phyloP scores from a whole-genome alignment of 2,888 invertebrate species.

The Mythimna loreyi region DNA sequence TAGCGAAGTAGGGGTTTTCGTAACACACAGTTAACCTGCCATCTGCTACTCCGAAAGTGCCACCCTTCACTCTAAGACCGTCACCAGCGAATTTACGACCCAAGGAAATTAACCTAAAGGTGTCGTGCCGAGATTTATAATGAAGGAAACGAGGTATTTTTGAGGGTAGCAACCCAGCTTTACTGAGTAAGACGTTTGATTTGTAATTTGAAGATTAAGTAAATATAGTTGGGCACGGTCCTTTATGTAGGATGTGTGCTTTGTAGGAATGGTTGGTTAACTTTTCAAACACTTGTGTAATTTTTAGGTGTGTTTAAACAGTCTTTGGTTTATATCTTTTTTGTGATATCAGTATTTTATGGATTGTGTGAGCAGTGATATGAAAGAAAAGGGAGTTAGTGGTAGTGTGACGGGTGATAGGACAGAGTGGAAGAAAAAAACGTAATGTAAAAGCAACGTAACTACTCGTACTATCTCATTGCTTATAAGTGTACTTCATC shows the following conservation, averaged over 20 bases:
- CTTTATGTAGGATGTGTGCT: conserved; percentile 18
- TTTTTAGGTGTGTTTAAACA: not conserved
- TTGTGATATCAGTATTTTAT: not conserved
- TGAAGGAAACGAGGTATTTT: conserved; percentile 84
- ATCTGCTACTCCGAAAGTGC: conserved; percentile 55
- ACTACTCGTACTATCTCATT: no score
- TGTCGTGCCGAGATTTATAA: conserved; percentile 85
- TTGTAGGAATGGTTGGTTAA: not conserved
- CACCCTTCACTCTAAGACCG: conserved; percentile 62
- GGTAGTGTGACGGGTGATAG: no score
- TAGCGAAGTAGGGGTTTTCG: conserved; percentile 13
- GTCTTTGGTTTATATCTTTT: not conserved
- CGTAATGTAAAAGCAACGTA: no score
- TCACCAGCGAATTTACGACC: conserved; percentile 81
- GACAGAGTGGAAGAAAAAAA: no score
- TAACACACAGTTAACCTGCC: conserved; percentile 42
- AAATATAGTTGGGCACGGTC: conserved; percentile 19
- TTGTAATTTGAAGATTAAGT: conserved; percentile 37
- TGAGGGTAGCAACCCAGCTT: conserved; percentile 75
- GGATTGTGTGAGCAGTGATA: not conserved
- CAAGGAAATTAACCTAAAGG: conserved; percentile 85
- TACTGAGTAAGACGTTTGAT: conserved; percentile 50
- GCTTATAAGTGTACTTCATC: no score
- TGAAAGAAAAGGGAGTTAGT: no score
- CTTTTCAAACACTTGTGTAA: conserved; percentile 9